These are phyloP conservation scores for Cheilosia impressa DNA, from an alignment of 2,888 invertebrate genomes.

Conservation along the genomic window DNA sequence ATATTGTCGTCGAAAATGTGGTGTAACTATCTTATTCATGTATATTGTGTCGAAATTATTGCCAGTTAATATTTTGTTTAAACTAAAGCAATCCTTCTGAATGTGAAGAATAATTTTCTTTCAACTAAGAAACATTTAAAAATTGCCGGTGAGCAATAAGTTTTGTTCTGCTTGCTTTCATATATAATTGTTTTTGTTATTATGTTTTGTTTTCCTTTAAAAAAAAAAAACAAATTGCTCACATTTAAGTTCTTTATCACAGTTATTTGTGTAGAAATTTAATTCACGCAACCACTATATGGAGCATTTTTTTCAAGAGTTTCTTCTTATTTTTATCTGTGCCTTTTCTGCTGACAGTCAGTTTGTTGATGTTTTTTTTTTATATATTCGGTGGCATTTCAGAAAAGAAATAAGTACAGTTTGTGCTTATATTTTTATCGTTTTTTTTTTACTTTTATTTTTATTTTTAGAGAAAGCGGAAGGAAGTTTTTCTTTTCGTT, in stretches of 20 bases:
- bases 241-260: conserved; percentile 53
- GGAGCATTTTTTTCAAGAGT: not conserved
- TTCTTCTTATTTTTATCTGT: conserved; percentile 26
- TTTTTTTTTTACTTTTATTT: not conserved
- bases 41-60: conserved; percentile 8
- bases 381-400: conserved; percentile 48
- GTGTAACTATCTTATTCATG: conserved; percentile 21
- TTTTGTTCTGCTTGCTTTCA: conserved; percentile 17
- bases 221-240: conserved; percentile 57
- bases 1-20: conserved; percentile 47
- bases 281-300: conserved; percentile 33
- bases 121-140: conserved; percentile 5
- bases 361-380: conserved; percentile 8
- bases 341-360: conserved; percentile 22
- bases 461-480: conserved; percentile 13
- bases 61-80: conserved; percentile 11
- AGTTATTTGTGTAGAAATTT: conserved; percentile 53
- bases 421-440: not conserved
- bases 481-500: not conserved
- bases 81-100: conserved; percentile 12
- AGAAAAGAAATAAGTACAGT: conserved; percentile 24
- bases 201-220: conserved; percentile 3
- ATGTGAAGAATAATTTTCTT: not conserved
- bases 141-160: conserved; percentile 68
- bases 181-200: conserved; percentile 35